Base-by-base conservation (phyloP, 2,888 invertebrate genomes). In the Hemithea aestivaria region DNA sequence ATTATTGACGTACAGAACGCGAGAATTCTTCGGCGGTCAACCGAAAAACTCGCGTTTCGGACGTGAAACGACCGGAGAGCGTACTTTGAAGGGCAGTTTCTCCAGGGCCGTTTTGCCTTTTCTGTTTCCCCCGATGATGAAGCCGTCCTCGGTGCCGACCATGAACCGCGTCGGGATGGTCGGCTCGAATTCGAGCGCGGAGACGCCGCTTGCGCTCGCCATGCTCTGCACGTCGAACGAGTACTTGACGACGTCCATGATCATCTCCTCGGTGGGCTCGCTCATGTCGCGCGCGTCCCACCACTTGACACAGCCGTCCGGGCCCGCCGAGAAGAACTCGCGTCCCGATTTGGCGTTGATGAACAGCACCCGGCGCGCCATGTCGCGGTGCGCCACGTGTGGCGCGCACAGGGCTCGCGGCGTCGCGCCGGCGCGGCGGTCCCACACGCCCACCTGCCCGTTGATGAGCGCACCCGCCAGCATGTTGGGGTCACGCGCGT, bases 241-340 rank as follows among this genome's bases (percentile, higher is more conserved):
- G 1, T 84, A 83, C 56, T 89, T 89, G 10, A 89, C 88, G 7
- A 92, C 84, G 65, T 94, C 93, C 10, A 94, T 75, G 26, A 91
- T 82, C 56, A 94, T 79, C 49, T 89, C 89, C 44, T 93, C 92
- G 6, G 88, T 85, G 5, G 91, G 91, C 53, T 90, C 89, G n/a
- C 74, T 73, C 47, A 93, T 69, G 57, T 91, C 90, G 20, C 93
- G 84, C 7, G 89, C 87, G 70, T 94, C 93, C 93, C 94, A 94
- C 94, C 94, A 94, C 68, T 92, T 90, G 31, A 93, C 91, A 73
- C 92, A 93, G 1, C 98, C 98, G 73, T 98, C 98, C 1, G 95
- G 93, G 0, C 96, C 94, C 0, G 94, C 90, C 1, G 97, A 96
- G 79, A 97, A 97, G 69, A 97, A 97, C 71, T 98, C 98, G 0